Evolutionary conservation across 2,888 invertebrate species (phyloP).

Genomic region (Seira ritae): DNA sequence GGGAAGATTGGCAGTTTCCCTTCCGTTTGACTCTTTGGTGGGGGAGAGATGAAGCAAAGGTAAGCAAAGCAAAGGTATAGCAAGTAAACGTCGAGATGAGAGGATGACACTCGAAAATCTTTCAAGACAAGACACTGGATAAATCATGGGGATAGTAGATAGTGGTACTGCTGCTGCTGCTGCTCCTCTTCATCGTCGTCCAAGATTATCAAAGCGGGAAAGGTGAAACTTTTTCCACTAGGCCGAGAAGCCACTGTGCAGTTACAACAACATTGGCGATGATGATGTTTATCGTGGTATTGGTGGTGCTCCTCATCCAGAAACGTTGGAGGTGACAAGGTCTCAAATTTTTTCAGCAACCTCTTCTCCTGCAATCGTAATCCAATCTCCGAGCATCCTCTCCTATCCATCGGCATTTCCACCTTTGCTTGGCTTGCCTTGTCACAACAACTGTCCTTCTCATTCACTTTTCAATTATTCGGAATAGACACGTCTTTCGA

Average conservation of each 20-base stretch:
- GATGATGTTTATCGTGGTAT: too few species aligned
- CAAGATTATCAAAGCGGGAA: conserved; percentile 9
- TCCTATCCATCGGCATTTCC: conserved; percentile 10
- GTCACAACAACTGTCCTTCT: conserved; percentile 13
- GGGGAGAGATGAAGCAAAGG: background rate
- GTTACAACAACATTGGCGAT: too few species aligned
- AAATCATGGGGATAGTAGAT: background rate
- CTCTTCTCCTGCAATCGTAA: background rate
- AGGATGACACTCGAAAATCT: conserved; percentile 13
- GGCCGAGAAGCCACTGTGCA: background rate
- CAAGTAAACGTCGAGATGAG: background rate
- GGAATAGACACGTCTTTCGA: background rate
- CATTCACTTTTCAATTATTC: background rate
- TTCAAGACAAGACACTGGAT: conserved; percentile 2
- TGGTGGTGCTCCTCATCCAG: too few species aligned
- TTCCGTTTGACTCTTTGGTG: background rate
- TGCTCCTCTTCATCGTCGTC: background rate
- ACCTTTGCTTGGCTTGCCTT: background rate
- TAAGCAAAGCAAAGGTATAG: conserved; percentile 1
- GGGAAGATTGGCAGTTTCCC: background rate
- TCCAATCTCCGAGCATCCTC: background rate
- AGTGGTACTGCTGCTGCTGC: background rate
- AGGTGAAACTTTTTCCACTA: conserved; percentile 1
- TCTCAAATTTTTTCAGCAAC: background rate
- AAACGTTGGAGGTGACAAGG: background rate